phyloP scores from a whole-genome alignment of 2,797 vertebrate genomes.

The Macropodus opercularis region DNA sequence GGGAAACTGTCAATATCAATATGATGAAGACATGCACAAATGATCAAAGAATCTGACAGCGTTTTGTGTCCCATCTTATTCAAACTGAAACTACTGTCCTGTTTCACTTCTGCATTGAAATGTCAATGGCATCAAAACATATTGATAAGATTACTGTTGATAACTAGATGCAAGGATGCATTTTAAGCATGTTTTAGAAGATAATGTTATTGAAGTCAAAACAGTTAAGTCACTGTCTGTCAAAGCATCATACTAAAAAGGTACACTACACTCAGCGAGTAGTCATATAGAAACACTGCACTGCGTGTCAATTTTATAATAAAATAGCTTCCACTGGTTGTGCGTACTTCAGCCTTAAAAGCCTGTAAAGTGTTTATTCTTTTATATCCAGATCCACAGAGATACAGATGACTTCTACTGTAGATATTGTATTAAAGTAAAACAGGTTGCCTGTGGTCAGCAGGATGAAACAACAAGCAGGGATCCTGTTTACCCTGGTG shows the following conservation, averaged over 20 bases:
- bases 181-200: neutral
- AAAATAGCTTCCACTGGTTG: neutral
- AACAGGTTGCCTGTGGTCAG: no score
- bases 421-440: no score
- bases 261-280: neutral
- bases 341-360: slow-evolving; percentile 1
- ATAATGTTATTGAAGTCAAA: neutral
- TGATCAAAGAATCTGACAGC: neutral
- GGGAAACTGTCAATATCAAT: neutral
- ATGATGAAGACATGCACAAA: neutral
- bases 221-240: neutral
- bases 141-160: neutral
- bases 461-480: no score
- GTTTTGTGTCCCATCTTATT: neutral
- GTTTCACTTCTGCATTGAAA: slow-evolving; percentile 2
- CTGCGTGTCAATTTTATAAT: neutral
- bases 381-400: no score
- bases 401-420: no score
- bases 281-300: neutral
- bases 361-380: neutral
- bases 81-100: slow-evolving; percentile 6
- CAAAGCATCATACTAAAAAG: neutral
- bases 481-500: no score
- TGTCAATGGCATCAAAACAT: neutral
- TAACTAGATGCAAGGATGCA: neutral